Evolutionary conservation across 2,113 vertebrate genomes (phyloP).

Genomic region (Callospermophilus lateralis): DNA sequence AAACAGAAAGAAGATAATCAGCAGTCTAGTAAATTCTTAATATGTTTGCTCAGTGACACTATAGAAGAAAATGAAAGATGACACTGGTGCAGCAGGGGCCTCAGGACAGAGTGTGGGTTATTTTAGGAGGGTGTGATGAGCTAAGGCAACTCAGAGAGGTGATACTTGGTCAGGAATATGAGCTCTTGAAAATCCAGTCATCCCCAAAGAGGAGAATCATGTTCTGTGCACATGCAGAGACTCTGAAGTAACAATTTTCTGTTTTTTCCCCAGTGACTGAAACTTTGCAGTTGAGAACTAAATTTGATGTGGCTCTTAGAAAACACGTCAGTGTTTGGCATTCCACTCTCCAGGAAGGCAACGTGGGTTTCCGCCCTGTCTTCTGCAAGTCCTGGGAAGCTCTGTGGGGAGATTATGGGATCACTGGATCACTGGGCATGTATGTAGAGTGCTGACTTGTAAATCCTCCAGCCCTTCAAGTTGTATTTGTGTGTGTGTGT

Average conservation of each 20-base stretch:
- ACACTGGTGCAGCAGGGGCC: background rate
- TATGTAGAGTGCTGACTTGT: background rate
- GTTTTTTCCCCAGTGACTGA: background rate
- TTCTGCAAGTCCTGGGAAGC: background rate
- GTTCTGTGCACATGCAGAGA: background rate
- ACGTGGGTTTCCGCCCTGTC: rapidly evolving
- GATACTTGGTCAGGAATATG: background rate
- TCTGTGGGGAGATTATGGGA: rapidly evolving
- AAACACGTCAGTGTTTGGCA: background rate
- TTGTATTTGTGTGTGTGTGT: background rate
- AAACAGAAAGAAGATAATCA: background rate
- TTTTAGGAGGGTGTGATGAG: background rate
- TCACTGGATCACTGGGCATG: rapidly evolving
- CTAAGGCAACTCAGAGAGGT: background rate
- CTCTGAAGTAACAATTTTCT: background rate
- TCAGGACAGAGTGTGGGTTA: background rate
- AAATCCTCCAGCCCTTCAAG: background rate
- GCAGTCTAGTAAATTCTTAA: background rate
- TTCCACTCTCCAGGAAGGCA: background rate
- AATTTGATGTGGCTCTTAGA: background rate
- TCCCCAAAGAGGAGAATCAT: background rate
- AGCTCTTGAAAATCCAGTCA: background rate
- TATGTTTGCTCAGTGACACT: background rate
- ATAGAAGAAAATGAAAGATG: background rate
- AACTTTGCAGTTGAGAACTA: background rate